These are phyloP conservation scores for Epizoanthus fatuus DNA, from an alignment of 92 coral and sea anemone genomes.

Conservation along the genomic window DNA sequence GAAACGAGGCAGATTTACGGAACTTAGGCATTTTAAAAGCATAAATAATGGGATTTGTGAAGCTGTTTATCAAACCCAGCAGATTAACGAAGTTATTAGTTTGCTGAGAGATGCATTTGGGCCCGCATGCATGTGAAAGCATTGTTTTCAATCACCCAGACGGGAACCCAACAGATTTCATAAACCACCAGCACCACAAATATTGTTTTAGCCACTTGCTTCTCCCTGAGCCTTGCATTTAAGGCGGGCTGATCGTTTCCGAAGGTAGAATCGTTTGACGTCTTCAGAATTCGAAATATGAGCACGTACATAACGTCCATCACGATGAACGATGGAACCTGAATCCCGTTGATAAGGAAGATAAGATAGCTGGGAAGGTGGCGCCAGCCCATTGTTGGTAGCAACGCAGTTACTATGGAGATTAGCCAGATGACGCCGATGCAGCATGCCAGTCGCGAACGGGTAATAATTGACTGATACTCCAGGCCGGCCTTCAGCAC, in stretches of 20 bases:
- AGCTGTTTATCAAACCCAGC: constrained; percentile 29
- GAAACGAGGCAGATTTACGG: background rate
- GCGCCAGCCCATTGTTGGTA: constrained; percentile 22
- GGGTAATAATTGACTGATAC: constrained; percentile 16
- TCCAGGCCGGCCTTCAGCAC: constrained; percentile 24
- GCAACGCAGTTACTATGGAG: constrained; percentile 17
- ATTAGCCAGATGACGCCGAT: constrained; percentile 30
- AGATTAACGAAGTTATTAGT: constrained; percentile 21
- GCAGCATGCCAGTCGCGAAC: constrained; percentile 21
- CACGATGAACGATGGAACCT: constrained; percentile 6
- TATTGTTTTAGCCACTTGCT: constrained; percentile 27
- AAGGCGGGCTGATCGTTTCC: constrained; percentile 8
- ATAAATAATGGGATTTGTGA: constrained; percentile 33
- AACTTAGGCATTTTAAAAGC: constrained; percentile 48
- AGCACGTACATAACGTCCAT: constrained; percentile 24
- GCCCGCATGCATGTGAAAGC: constrained; percentile 41
- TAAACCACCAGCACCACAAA: constrained; percentile 26
- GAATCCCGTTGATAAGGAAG: background rate
- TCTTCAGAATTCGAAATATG: constrained; percentile 31
- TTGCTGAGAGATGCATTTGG: constrained; percentile 25
- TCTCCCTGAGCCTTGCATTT: constrained; percentile 26
- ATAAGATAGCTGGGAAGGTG: constrained; percentile 17
- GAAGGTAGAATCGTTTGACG: background rate
- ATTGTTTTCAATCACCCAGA: constrained; percentile 21
- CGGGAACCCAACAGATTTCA: constrained; percentile 26